phyloP scores from a whole-genome alignment of 1,140 invertebrate genomes.

The Tyrophagus putrescentiae region DNA sequence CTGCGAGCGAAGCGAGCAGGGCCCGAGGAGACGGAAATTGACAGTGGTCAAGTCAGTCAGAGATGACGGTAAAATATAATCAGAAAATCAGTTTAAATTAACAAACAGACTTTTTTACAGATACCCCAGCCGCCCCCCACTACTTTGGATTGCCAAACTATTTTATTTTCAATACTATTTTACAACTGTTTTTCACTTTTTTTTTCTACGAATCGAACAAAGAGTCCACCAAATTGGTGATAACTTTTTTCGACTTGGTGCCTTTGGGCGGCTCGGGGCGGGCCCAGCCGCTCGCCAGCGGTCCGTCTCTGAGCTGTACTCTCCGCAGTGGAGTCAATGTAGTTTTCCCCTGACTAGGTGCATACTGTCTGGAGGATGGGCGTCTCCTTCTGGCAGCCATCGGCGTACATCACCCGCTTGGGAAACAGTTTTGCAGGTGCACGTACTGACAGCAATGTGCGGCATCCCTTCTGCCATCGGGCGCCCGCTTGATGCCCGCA shows the following conservation, averaged over 20 bases:
- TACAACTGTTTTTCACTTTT: neutral
- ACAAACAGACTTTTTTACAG: too few species aligned
- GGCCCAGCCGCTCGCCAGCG: neutral
- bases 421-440: conserved; percentile 5
- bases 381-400: neutral
- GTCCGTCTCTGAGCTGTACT: conserved; percentile 11
- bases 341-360: conserved; percentile 11
- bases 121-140: neutral
- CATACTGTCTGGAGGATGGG: neutral
- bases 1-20: too few species aligned
- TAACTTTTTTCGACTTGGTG: neutral
- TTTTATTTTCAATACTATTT: too few species aligned
- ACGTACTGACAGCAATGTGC: conserved; percentile 17
- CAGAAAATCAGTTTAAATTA: neutral
- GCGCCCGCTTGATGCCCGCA: conserved; percentile 2
- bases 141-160: too few species aligned
- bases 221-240: conserved; percentile 7
- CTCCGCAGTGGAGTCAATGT: conserved; percentile 16
- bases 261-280: neutral
- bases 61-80: too few species aligned
- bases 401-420: neutral
- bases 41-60: too few species aligned
- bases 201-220: neutral
- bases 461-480: neutral
- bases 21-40: too few species aligned